Evolutionary conservation across 2,113 vertebrate genomes (phyloP), one percentile per base, ranked within the genome.

Genomic region (Riparia riparia): DNA sequence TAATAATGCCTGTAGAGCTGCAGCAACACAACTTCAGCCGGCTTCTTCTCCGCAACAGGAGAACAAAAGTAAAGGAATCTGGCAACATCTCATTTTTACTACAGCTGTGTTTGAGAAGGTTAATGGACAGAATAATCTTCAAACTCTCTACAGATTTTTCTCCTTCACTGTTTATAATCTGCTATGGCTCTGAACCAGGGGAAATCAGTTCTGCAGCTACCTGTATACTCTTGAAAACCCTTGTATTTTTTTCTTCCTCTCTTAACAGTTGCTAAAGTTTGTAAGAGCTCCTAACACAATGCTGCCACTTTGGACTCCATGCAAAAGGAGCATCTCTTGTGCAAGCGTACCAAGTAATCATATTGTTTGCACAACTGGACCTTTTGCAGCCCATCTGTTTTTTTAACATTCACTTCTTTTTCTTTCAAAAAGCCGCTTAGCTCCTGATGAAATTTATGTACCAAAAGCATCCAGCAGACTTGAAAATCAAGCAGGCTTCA

Each of bases 91-190:
- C 64, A 51, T 74, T 96, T 94, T 84, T 66, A 81, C 41, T 74
- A 73, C 82, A 83, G 76, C 58, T 83, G 49, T 65, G 49, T 84
- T 91, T 94, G 65, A 94, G 95, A 83, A 92, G 61, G 65, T 93
- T 92, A 95, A 95, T 54, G 39, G 78, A 94, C 37, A 89, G 84
- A 85, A 91, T 57, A 79, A 89, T 87, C 89, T 91, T 82, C 47
- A 80, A 88, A 72, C 14, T 44, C 70, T 89, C 89, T 69, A 80
- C 17, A 94, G 54, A 69, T 39, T 89, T 65, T 90, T 80, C 39
- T 95, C 56, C 60, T 50, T 90, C 45, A 60, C 44, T 89, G 32
- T 53, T 63, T 91, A 68, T 74, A 78, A 78, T 57, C 58, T 82
- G 39, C 45, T 70, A 63, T 8, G 54, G 68, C 42, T 94, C 71